A percentile compares a stretch with the other conserved stretches of the same genome.
phyloP scores from a whole-genome alignment of 2,797 vertebrate species.

The Periophthalmus magnuspinnatus region DNA sequence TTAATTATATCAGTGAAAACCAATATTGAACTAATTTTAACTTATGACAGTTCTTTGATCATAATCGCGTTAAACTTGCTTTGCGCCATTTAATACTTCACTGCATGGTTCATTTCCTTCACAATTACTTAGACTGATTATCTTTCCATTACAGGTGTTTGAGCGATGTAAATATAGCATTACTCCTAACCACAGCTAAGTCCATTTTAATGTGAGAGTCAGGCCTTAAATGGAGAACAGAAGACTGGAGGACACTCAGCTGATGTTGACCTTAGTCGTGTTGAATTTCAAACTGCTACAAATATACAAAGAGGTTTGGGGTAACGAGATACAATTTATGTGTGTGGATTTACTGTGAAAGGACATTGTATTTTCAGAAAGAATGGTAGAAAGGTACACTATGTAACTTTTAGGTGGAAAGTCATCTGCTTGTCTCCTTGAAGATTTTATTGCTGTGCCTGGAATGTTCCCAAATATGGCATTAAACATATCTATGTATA shows the following conservation, averaged over 20 bases:
- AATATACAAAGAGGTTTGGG: neutral
- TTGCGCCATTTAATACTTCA: conserved; percentile 16
- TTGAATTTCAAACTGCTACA: conserved; percentile 20
- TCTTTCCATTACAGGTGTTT: conserved; percentile 16
- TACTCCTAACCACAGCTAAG: conserved; percentile 17
- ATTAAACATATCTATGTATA: too few species aligned
- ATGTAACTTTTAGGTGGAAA: neutral
- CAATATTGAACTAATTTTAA: conserved; percentile 11
- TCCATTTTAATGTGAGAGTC: conserved; percentile 5
- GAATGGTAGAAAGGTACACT: neutral
- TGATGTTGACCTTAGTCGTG: conserved; percentile 21
- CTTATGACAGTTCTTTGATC: neutral
- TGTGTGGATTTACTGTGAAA: neutral
- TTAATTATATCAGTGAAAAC: neutral
- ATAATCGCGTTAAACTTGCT: conserved; percentile 4
- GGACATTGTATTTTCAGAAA: neutral
- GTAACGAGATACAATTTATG: neutral
- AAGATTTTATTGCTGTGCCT: too few species aligned
- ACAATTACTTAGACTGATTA: conserved; percentile 25
- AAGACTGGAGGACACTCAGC: conserved; percentile 6
- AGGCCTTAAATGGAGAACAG: conserved; percentile 21
- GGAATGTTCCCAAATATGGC: too few species aligned
- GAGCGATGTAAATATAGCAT: conserved; percentile 16
- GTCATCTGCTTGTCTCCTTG: too few species aligned
- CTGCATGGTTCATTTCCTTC: conserved; percentile 13